A percentile compares a stretch with the other conserved stretches of the same genome.
phyloP scores from a whole-genome alignment of 2,797 vertebrate species.

The Acanthis flammea region DNA sequence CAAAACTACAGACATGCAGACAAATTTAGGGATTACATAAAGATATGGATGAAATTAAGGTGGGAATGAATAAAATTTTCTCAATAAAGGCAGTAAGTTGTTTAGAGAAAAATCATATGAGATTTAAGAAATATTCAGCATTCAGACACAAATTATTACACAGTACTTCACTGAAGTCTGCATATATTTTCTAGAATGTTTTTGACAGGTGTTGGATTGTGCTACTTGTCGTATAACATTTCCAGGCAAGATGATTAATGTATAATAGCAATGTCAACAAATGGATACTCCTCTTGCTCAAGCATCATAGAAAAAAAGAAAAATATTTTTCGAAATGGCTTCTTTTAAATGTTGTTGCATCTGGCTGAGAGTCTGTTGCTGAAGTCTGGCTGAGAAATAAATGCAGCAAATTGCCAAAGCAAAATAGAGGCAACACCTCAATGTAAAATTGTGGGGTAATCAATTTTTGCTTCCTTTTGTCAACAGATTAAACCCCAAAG shows the following conservation, averaged over 20 bases:
- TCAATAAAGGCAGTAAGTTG: not conserved
- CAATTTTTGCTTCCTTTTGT: not conserved
- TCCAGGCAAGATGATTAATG: slow-evolving; percentile 29
- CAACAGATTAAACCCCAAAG: not conserved
- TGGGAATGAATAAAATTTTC: not conserved
- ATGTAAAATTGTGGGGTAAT: not conserved
- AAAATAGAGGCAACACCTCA: not conserved
- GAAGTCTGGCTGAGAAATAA: not conserved
- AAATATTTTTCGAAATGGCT: not conserved
- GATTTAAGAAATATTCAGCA: not conserved
- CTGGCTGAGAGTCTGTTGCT: not conserved
- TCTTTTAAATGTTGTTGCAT: not conserved
- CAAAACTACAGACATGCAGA: not conserved
- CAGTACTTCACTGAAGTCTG: not conserved
- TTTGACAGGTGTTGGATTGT: not conserved
- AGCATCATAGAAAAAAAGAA: not conserved
- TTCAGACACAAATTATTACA: not conserved
- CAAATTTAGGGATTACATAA: not conserved
- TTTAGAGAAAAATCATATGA: not conserved
- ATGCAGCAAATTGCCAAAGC: not conserved
- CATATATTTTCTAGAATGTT: not conserved
- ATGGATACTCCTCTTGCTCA: not conserved
- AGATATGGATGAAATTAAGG: not conserved
- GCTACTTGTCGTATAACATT: not conserved
- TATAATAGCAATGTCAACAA: not conserved